Base-by-base conservation (phyloP, 2,797 vertebrate genomes). In the Podargus strigoides region DNA sequence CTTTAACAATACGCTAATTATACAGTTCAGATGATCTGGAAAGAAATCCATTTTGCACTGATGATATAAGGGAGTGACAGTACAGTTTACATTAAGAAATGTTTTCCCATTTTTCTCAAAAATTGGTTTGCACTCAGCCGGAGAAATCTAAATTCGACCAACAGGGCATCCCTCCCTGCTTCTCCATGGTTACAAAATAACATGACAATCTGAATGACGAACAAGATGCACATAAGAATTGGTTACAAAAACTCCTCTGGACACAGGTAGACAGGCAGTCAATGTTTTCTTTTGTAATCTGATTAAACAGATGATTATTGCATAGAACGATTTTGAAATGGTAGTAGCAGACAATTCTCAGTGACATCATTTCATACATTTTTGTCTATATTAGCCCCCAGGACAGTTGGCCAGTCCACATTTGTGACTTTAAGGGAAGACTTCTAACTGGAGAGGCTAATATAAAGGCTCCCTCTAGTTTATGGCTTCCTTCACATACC, bases 41-140 rank as follows among this genome's bases (percentile, higher is more conserved):
- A 96, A 95, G 79, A 95, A 96, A 95, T 96, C 89, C 95, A 95
- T 93, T 93, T 89, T 91, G 82, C 53, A 78, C 89, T 95, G 92
- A 96, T 90, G 90, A 91, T 95, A 95, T 87, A 96, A 94, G 49
- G 85, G 79, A 95, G 82, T 95, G 96, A 96, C 94, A 96, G 96
- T 92, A 95, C 78, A 94, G 95, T 97, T 96, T 97, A 96, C 95
- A 95, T 96, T 97, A 95, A 83, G 90, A 94, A 94, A 96, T 89
- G 91, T 94, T 97, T 96, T 96, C 96, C 95, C 92, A 92, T 92
- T 96, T 96, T 95, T 96, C 92, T 96, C 87, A 94, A 96, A 97
- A 95, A 96, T 93, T 96, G 93, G 91, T 97, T 96, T 97, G 94
- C 92, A 95, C 92, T 95, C 94, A 96, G 91, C 93, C 91, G 89